phyloP scores from a whole-genome alignment of 1,140 invertebrate genomes.

The Drosophila baimaii region DNA sequence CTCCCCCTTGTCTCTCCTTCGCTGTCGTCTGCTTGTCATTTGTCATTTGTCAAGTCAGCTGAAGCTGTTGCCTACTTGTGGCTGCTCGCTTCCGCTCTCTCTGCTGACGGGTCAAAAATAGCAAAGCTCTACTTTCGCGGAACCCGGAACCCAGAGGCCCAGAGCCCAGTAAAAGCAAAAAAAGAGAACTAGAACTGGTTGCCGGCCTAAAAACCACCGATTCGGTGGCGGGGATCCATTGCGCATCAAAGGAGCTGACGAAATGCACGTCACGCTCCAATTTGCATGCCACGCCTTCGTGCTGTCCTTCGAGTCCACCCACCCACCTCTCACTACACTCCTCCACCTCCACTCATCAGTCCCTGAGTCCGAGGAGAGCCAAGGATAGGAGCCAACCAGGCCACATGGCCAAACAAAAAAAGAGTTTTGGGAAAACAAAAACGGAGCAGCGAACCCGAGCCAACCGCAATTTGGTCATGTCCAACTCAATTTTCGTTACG shows the following conservation, averaged over 20 bases:
- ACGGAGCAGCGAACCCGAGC: conserved; percentile 44
- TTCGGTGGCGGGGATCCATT: conserved; percentile 12
- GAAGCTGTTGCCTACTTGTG: conserved; percentile 46
- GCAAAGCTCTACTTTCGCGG: conserved; percentile 4
- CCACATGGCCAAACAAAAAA: conserved; percentile 21
- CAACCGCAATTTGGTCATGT: conserved; percentile 80
- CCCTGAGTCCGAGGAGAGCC: not conserved
- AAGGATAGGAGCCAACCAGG: conserved; percentile 19
- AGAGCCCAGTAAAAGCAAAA: not conserved
- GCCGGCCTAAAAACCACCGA: conserved; percentile 18
- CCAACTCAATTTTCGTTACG: conserved; percentile 81
- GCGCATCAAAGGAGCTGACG: conserved; percentile 54
- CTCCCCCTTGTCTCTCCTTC: conserved; percentile 10
- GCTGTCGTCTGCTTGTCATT: conserved; percentile 55
- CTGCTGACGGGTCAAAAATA: conserved; percentile 16
- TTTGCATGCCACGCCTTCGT: conserved; percentile 65
- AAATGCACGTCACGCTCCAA: conserved; percentile 79
- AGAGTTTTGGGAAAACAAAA: conserved; percentile 19
- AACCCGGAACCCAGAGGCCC: not conserved
- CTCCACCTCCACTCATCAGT: conserved; percentile 15
- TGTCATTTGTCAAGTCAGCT: conserved; percentile 63
- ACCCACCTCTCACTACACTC: too few relatives aligned
- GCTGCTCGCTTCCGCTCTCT: conserved; percentile 1
- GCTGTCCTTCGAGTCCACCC: conserved; percentile 4
- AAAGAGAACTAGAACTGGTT: not conserved